These are phyloP conservation scores for Drosophila lini DNA, from an alignment of 1,140 invertebrate genomes.

Conservation along the genomic window DNA sequence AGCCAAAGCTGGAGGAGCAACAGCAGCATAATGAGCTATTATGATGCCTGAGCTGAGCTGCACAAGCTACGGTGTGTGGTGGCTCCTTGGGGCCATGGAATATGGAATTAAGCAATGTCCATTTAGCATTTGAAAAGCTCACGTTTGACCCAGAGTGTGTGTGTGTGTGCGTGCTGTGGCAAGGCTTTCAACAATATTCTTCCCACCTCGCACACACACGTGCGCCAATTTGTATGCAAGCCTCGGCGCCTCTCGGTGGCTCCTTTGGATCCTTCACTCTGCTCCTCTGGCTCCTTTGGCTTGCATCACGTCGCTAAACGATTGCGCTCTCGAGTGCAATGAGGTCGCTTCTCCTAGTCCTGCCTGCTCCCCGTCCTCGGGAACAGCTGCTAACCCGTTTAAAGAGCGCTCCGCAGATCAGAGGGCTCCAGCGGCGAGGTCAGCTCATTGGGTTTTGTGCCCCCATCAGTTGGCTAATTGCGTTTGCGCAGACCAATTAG, in stretches of 20 bases:
- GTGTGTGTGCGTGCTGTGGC: conserved; percentile 21
- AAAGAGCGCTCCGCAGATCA: conserved; percentile 46
- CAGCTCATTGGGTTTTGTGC: background rate
- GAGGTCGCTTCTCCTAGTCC: conserved; percentile 49
- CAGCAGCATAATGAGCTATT: conserved; percentile 74
- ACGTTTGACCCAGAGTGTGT: conserved; percentile 61
- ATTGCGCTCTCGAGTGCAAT: conserved; percentile 74
- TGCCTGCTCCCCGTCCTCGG: background rate
- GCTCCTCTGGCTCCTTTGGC: conserved; percentile 32
- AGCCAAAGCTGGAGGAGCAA: conserved; percentile 3
- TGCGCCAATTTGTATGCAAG: conserved; percentile 74
- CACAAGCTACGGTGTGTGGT: conserved; percentile 48
- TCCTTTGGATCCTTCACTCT: conserved; percentile 25
- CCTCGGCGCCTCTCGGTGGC: conserved; percentile 24
- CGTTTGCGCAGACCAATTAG: conserved; percentile 50
- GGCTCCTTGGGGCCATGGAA: conserved; percentile 43
- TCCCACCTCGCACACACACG: conserved; percentile 27
- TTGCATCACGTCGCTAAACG: conserved; percentile 64
- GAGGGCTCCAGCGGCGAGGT: background rate
- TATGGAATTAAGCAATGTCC: conserved; percentile 80
- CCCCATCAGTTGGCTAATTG: conserved; percentile 23
- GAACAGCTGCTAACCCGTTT: conserved; percentile 62
- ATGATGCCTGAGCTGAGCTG: conserved; percentile 69
- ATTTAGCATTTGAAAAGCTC: conserved; percentile 76
- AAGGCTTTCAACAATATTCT: conserved; percentile 59